phyloP scores from a whole-genome alignment of 2,113 vertebrate species.

The Falco punctatus region DNA sequence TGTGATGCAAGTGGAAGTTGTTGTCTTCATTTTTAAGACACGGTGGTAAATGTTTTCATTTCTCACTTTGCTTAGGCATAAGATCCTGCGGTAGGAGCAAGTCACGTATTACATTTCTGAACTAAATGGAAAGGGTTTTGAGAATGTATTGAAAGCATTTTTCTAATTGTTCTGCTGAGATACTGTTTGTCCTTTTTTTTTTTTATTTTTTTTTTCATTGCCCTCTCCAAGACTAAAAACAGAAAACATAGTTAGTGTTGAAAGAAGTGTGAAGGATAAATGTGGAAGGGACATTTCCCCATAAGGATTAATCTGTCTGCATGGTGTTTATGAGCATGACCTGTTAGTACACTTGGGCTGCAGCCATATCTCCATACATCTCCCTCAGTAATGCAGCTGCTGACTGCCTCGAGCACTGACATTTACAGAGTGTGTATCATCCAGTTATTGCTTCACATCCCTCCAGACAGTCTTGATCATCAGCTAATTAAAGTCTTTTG shows the following conservation, averaged over 20 bases:
- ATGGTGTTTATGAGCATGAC: not conserved
- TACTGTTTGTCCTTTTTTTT: not conserved
- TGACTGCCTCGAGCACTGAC: not conserved
- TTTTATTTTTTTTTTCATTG: not conserved
- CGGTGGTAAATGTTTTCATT: not conserved
- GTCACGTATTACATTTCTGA: not conserved
- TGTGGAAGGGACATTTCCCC: not conserved
- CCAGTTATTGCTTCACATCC: not conserved
- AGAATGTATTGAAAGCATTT: not conserved
- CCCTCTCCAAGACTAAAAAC: not conserved
- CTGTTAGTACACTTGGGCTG: not conserved
- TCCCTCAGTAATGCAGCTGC: not conserved
- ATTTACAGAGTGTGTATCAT: not conserved
- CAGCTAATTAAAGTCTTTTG: conserved; percentile 6
- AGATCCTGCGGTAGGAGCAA: not conserved
- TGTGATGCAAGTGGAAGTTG: not conserved
- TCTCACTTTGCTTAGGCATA: not conserved
- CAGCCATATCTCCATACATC: not conserved
- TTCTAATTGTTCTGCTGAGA: not conserved
- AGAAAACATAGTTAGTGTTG: not conserved
- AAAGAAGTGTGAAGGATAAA: not conserved
- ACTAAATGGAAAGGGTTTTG: not conserved
- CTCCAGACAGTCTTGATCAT: not conserved
- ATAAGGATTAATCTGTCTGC: not conserved
- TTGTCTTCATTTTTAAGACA: not conserved